A percentile compares a stretch with the other conserved stretches of the same genome.
Conservation (phyloP, 1,140 invertebrate species). For the Heliconius hewitsoni region DNA sequence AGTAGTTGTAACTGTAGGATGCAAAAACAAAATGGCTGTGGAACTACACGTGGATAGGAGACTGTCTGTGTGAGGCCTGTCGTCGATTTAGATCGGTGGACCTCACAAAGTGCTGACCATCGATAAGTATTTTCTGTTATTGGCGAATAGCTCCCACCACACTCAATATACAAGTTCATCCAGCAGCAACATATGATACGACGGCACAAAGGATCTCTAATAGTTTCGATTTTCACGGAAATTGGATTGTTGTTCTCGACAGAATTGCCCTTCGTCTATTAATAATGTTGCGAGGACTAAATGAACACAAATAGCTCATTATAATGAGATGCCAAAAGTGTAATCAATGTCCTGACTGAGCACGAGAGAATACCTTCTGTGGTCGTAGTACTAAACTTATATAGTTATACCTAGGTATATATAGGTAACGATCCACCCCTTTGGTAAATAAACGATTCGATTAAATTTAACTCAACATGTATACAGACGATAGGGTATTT, state of each 20-base stretch:
- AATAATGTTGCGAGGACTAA: background rate
- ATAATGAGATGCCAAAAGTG: slow-evolving; percentile 15
- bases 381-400: background rate
- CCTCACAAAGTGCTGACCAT: background rate
- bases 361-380: background rate
- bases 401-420: background rate
- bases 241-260: slow-evolving; percentile 13
- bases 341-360: background rate
- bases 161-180: background rate
- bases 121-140: background rate
- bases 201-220: slow-evolving; percentile 10
- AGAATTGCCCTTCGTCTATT: slow-evolving; percentile 2
- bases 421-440: no score
- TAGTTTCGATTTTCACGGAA: slow-evolving; percentile 21
- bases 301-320: slow-evolving; percentile 2
- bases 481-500: background rate
- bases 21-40: background rate
- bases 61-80: background rate
- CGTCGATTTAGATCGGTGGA: background rate
- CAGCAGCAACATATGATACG: background rate
- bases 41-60: background rate
- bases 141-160: no score
- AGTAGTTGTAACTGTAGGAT: background rate
- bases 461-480: background rate
- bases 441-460: background rate